phyloP scores from a whole-genome alignment of 2,888 invertebrate genomes.

The Dermolepida albohirtum region DNA sequence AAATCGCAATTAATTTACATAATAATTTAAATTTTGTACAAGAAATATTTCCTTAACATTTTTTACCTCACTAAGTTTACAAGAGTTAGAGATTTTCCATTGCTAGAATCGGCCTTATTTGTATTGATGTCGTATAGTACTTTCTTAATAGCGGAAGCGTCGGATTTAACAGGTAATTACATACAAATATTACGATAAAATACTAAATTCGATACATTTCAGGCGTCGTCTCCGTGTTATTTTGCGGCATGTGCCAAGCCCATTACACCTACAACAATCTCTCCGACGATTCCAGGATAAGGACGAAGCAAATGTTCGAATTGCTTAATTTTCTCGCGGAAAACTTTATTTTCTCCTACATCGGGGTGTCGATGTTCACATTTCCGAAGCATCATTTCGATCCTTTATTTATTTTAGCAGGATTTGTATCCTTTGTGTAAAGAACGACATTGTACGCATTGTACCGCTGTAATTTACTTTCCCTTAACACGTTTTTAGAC shows the following conservation, averaged over 20 bases:
- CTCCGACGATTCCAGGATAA: conserved; percentile 84
- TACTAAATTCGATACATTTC: conserved; percentile 51
- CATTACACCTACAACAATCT: conserved; percentile 99
- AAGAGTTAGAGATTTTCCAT: conserved; percentile 91
- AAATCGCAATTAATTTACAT: too few species aligned
- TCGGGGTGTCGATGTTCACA: conserved; percentile 98
- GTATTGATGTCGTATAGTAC: conserved; percentile 98
- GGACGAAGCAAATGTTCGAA: conserved; percentile 94
- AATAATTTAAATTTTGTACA: conserved; percentile 40
- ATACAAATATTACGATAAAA: conserved; percentile 28
- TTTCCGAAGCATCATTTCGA: conserved; percentile 96
- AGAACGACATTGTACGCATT: too few species aligned
- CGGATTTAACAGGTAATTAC: conserved; percentile 88
- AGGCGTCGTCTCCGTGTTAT: conserved; percentile 96
- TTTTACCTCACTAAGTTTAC: conserved; percentile 92
- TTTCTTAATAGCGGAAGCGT: conserved; percentile 96
- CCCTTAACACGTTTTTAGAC: conserved; percentile 69
- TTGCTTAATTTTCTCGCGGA: conserved; percentile 96
- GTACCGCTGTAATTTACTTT: conserved; percentile 23
- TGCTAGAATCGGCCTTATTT: conserved; percentile 95
- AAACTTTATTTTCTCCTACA: conserved; percentile 98
- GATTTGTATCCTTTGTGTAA: conserved; percentile 97
- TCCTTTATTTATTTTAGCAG: conserved; percentile 89
- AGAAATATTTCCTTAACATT: conserved; percentile 53
- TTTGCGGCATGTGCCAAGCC: conserved; percentile 99